These are phyloP conservation scores for Danio albolineatus DNA, from an alignment of 2,797 vertebrate species.

Conservation along the genomic window DNA sequence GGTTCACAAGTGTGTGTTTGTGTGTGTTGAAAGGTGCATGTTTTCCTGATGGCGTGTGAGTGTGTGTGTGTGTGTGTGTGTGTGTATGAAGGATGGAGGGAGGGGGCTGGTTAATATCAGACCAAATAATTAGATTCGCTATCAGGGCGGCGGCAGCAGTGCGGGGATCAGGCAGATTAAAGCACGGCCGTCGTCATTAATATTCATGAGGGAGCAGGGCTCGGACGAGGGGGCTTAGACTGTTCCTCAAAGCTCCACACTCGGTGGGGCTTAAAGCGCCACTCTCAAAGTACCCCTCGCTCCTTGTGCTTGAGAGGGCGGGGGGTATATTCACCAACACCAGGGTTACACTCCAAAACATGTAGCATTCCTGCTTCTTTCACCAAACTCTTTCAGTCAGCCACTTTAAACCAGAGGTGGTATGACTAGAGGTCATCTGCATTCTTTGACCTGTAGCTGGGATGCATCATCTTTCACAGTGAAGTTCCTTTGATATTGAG, in stretches of 20 bases:
- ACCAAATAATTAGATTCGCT: conserved; percentile 99
- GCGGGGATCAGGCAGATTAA: conserved; percentile 96
- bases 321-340: conserved; percentile 31
- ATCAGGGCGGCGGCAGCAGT: conserved; percentile 91
- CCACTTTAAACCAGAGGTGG: neutral
- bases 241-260: conserved; percentile 72
- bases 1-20: conserved; percentile 59
- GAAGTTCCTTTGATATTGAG: neutral
- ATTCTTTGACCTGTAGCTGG: neutral
- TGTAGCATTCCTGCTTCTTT: neutral
- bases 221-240: conserved; percentile 75
- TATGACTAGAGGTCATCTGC: neutral
- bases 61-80: conserved; percentile 63
- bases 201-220: conserved; percentile 89
- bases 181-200: conserved; percentile 86
- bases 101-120: conserved; percentile 88
- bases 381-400: neutral
- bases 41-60: conserved; percentile 50
- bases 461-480: neutral
- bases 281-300: conserved; percentile 55
- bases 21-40: conserved; percentile 60
- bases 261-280: conserved; percentile 60
- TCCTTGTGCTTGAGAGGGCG: conserved; percentile 10
- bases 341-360: conserved; percentile 15
- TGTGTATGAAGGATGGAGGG: conserved; percentile 62